phyloP scores from a whole-genome alignment of 2,113 vertebrate species.

The Hyperopisus bebe region DNA sequence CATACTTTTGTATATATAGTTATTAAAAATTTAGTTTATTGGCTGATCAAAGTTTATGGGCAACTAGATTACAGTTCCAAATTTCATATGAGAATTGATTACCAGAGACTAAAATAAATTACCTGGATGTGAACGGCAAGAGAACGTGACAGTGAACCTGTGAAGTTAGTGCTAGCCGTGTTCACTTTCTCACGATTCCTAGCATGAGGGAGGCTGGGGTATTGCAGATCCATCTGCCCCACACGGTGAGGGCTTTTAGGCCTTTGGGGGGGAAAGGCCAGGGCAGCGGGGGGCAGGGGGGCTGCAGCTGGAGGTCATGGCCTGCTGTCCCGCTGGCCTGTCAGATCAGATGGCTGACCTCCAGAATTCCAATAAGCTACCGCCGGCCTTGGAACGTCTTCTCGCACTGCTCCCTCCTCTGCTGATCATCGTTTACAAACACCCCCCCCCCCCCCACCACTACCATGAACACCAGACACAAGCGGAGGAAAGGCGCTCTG shows the following conservation, averaged over 20 bases:
- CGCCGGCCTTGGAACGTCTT: neutral
- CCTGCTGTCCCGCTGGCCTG: conserved; percentile 6
- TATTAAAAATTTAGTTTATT: neutral
- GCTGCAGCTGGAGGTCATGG: neutral
- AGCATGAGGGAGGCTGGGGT: neutral
- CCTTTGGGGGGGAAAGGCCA: neutral
- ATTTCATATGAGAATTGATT: neutral
- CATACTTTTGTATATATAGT: no score
- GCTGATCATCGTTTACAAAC: conserved; percentile 46
- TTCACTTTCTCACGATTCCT: neutral
- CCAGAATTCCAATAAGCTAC: conserved; percentile 39
- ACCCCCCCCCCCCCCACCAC: conserved; percentile 1
- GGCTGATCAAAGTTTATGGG: neutral
- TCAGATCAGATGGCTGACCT: conserved; percentile 38
- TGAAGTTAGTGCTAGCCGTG: neutral
- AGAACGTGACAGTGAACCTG: neutral
- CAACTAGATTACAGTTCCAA: neutral
- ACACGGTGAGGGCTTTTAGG: neutral
- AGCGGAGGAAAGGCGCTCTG: conserved; percentile 34
- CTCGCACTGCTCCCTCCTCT: conserved; percentile 24
- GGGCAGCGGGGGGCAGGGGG: neutral
- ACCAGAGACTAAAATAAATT: neutral
- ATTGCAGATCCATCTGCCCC: neutral
- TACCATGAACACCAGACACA: conserved; percentile 7
- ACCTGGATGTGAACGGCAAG: neutral